A percentile compares a stretch with the other conserved stretches of the same genome.
phyloP scores from a whole-genome alignment of 1,140 invertebrate genomes.

The Plutomurus gul region DNA sequence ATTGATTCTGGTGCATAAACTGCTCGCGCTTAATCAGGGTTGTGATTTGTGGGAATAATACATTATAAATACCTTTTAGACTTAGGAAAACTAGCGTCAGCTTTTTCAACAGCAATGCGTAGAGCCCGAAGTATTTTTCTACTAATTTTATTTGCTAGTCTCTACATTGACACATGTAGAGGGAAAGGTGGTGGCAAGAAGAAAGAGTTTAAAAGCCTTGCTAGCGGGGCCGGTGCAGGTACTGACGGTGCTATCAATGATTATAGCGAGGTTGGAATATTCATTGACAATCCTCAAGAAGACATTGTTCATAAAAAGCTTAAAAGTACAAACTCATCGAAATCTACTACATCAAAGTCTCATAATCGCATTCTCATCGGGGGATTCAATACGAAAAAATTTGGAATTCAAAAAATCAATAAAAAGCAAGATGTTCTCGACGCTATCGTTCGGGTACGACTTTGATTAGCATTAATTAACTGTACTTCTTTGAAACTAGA shows the following conservation, averaged over 20 bases:
- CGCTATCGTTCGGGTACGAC: background rate
- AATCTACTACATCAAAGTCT: background rate
- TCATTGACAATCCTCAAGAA: background rate
- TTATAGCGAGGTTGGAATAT: background rate
- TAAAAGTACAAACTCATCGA: conserved; percentile 8
- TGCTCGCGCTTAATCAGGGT: too few species aligned
- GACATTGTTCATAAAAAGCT: background rate
- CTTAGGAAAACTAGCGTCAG: too few species aligned
- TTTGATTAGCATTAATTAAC: background rate
- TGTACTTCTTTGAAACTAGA: too few species aligned
- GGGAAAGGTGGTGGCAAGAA: background rate
- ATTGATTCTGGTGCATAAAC: too few species aligned
- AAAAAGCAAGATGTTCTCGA: background rate
- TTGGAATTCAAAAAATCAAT: conserved; percentile 4
- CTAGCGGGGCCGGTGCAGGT: background rate
- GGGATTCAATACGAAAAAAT: conserved; percentile 31
- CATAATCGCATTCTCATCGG: background rate
- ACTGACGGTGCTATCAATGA: background rate
- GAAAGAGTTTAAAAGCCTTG: background rate
- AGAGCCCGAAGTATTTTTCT: background rate
- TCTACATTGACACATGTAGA: background rate
- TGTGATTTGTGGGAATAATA: too few species aligned
- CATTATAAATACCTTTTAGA: too few species aligned
- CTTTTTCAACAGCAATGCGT: too few species aligned
- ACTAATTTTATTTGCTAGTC: background rate